Evolutionary conservation across 2,797 vertebrate genomes (phyloP), one percentile per base, ranked within the genome.

Genomic region (Tokudaia tokunoshimensis): DNA sequence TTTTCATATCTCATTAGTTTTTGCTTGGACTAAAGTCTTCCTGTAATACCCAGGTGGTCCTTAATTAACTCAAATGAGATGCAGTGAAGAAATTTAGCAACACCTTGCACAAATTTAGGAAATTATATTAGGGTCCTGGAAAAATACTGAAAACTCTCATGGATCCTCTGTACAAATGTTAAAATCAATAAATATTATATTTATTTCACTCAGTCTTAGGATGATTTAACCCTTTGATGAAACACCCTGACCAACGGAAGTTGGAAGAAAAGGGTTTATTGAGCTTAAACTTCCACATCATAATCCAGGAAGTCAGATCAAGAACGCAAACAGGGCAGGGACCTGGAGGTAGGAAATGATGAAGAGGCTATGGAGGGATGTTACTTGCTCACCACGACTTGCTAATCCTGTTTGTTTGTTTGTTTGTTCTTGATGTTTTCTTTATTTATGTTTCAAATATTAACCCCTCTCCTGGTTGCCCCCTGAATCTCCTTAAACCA

Each of bases 21-120:
- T 90, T 92, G 4, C 47, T 15, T 89, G 17, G 0, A 76, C 34
- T 59, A 80, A 82, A 41, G 55, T 4, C 20, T 61, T 9, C 3
- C 31, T 55, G 0, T 37, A 57, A 7, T 67, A 50, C 13, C 9
- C 26, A 14, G 11, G 86, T 47, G 61, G 14, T 95, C 14, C 29
- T 75, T n/a, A 92, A 70, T 86, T 76, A 91, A 74, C 37, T 76
- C n/a, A 91, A 13, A 65, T 88, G 83, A 91, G 1, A 95, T 8
- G 44, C 65, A 94, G 15, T 81, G 12, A 90, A 89, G 19, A 67
- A 76, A 87, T 74, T 0, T 67, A 15, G 17, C 14, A 44, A 86
- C 94, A 50, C 1, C 20, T 89, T 89, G 76, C 20, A 83, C 6
- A 79, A 34, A 72, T 86, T 89, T 95, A 0, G 10, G 17, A 89